Evolutionary conservation across 2,888 invertebrate genomes (phyloP).

Genomic region (Spodoptera exigua): DNA sequence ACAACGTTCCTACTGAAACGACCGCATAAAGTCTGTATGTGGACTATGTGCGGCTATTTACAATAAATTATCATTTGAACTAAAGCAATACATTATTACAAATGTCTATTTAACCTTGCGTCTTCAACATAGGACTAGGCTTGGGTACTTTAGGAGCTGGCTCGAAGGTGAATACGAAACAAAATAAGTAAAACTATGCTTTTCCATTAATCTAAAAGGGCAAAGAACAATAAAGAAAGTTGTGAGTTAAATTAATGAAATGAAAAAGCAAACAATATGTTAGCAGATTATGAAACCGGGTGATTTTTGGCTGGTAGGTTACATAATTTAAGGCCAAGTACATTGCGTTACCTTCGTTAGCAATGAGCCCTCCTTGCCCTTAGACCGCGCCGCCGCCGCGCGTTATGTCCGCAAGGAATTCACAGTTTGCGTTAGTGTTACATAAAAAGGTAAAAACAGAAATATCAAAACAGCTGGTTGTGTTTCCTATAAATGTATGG

Average conservation of each 20-base stretch:
- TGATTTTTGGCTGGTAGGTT: slow-evolving; percentile 19
- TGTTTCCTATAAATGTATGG: slow-evolving; percentile 1
- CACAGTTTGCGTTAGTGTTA: slow-evolving; percentile 79
- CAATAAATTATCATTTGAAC: slow-evolving; percentile 7
- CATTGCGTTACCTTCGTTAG: slow-evolving; percentile 83
- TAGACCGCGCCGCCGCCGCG: slow-evolving; percentile 71
- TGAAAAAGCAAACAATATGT: slow-evolving; percentile 25
- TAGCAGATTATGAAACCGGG: slow-evolving; percentile 16
- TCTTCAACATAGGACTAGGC: slow-evolving; percentile 34
- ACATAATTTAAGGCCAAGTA: slow-evolving; percentile 41
- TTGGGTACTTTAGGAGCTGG: slow-evolving; percentile 51
- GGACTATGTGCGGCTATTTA: background rate
- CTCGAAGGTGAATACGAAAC: slow-evolving; percentile 30
- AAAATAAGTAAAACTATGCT: slow-evolving; percentile 16
- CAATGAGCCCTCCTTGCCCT: slow-evolving; percentile 86
- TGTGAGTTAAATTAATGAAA: slow-evolving; percentile 11
- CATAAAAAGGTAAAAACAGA: slow-evolving; percentile 55
- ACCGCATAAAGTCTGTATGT: no score
- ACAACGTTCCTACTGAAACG: no score
- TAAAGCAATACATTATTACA: slow-evolving; percentile 16
- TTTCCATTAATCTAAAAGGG: slow-evolving; percentile 13
- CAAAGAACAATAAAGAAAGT: background rate
- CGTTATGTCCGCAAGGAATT: slow-evolving; percentile 76
- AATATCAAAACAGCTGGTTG: slow-evolving; percentile 19
- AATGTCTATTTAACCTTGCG: slow-evolving; percentile 51